These are phyloP conservation scores for Tetramorium parvispinum DNA, from an alignment of 1,140 invertebrate species.

Conservation along the genomic window DNA sequence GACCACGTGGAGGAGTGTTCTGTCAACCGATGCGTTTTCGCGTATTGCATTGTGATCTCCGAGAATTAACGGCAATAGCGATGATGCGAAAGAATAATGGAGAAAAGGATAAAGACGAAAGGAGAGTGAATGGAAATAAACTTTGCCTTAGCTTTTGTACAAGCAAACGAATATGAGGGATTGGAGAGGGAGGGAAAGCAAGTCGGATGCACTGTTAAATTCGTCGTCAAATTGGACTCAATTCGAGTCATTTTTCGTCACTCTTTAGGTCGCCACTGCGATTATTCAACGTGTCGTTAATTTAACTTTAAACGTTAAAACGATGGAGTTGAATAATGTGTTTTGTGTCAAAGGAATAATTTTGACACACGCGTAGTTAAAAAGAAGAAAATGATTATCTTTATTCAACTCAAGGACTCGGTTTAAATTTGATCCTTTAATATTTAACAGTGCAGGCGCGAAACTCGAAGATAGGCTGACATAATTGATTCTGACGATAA, in stretches of 20 bases:
- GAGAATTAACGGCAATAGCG: constrained; percentile 1
- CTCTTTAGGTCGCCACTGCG: no score
- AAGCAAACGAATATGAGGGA: constrained; percentile 63
- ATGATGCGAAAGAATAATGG: constrained; percentile 17
- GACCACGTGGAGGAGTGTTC: background rate
- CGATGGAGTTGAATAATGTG: no score
- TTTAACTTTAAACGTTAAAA: no score
- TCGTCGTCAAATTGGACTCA: no score
- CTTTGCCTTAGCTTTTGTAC: constrained; percentile 83
- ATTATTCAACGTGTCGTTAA: no score
- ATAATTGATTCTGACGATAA: constrained; percentile 50
- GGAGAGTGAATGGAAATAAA: constrained; percentile 56
- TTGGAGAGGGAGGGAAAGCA: constrained; percentile 13
- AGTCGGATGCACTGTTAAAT: background rate
- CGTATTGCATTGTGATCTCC: constrained; percentile 33
- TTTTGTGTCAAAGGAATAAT: no score
- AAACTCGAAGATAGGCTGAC: constrained; percentile 40
- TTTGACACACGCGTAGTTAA: no score
- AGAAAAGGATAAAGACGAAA: background rate
- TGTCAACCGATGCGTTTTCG: background rate
- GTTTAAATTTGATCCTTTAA: no score
- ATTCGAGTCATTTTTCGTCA: no score
- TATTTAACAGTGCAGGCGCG: background rate
- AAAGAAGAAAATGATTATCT: no score
- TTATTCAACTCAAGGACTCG: no score